Percentiles rank a stretch among this genome's conserved stretches.
These are phyloP conservation scores for Drosophila trichaetosa DNA, from an alignment of 2,888 invertebrate species.

Conservation along the genomic window DNA sequence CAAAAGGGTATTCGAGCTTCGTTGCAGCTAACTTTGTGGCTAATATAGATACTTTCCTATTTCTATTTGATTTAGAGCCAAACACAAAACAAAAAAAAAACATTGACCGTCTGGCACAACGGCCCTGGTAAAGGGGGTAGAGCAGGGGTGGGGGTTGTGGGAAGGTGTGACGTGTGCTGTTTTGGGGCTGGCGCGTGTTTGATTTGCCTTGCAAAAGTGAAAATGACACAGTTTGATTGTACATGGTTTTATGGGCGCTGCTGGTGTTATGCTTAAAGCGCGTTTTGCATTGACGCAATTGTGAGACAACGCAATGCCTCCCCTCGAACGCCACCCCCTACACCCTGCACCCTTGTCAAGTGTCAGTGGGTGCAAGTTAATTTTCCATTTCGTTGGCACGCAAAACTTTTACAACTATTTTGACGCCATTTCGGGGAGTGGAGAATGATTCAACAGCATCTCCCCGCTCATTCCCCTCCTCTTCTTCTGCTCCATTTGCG, in stretches of 20 bases:
- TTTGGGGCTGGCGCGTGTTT: conserved; percentile 40
- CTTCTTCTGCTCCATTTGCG: conserved; percentile 26
- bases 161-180: conserved; percentile 4
- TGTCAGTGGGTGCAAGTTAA: conserved; percentile 42
- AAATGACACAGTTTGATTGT: conserved; percentile 52
- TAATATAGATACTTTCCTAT: conserved; percentile 9
- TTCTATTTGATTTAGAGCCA: conserved; percentile 14
- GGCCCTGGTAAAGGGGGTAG: background rate
- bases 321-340: no score
- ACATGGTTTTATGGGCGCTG: conserved; percentile 47
- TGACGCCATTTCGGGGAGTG: conserved; percentile 18
- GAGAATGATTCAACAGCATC: conserved; percentile 10
- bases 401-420: conserved; percentile 22
- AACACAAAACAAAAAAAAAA: background rate
- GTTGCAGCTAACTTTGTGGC: background rate
- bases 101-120: conserved; percentile 11
- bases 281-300: conserved; percentile 59
- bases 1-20: conserved; percentile 22
- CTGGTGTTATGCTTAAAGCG: conserved; percentile 39
- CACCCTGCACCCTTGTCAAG: no score
- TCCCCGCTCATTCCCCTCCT: background rate
- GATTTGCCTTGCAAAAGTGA: conserved; percentile 27
- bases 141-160: background rate
- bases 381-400: conserved; percentile 31
- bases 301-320: conserved; percentile 11